A percentile compares a stretch with the other conserved stretches of the same genome.
These are phyloP conservation scores for Galbula dea DNA, from an alignment of 2,113 vertebrate species.

Conservation along the genomic window DNA sequence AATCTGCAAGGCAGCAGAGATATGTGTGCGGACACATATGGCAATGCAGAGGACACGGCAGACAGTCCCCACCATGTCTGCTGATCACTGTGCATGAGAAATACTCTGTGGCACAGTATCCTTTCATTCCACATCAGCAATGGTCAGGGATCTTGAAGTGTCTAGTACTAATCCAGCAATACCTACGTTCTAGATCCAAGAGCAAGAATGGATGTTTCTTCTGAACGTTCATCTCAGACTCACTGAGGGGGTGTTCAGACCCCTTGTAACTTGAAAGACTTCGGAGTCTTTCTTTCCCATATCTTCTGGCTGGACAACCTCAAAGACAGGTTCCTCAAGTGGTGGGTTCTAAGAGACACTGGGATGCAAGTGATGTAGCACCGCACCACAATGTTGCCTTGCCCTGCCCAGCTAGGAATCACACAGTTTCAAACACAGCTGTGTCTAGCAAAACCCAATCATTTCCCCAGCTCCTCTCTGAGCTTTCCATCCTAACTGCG, in stretches of 20 bases:
- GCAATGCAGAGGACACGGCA: background rate
- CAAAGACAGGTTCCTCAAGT: background rate
- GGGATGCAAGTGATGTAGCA: background rate
- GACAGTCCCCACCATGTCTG: background rate
- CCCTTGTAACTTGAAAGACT: background rate
- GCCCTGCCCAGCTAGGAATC: background rate
- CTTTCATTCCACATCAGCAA: background rate
- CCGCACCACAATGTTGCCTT: background rate
- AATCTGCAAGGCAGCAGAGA: background rate
- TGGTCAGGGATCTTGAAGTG: rapidly evolving
- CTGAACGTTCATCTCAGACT: background rate
- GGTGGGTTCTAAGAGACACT: background rate
- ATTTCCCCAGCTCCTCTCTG: background rate
- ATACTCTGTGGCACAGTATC: background rate
- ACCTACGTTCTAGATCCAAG: background rate
- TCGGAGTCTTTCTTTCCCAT: background rate
- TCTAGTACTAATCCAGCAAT: background rate
- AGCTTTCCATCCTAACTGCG: background rate
- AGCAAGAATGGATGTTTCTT: background rate
- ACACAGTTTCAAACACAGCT: background rate
- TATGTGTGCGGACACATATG: background rate
- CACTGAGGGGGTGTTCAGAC: background rate
- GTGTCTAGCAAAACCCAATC: background rate
- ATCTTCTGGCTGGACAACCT: background rate
- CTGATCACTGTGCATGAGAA: rapidly evolving